Conservation (phyloP, 1,140 invertebrate species). For the Trigoniulus corallinus region DNA sequence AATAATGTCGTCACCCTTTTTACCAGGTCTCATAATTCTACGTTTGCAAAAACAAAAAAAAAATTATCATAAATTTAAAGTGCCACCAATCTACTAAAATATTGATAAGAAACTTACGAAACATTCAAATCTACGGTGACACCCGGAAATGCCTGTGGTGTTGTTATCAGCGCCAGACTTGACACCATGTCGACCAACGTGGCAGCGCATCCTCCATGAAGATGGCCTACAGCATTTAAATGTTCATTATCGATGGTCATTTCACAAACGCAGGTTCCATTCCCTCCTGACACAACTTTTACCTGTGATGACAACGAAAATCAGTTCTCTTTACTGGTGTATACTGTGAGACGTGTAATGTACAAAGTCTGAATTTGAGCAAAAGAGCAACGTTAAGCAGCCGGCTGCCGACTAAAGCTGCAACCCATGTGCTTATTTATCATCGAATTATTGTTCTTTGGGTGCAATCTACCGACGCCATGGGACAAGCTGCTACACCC, state of each 20-base stretch:
- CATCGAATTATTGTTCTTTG: too few species aligned
- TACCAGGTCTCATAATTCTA: conserved; percentile 45
- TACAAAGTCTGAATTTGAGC: too few species aligned
- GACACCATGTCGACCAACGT: conserved; percentile 68
- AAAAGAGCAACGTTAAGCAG: too few species aligned
- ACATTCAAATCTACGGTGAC: conserved; percentile 57
- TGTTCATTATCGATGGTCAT: conserved; percentile 58
- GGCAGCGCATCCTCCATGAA: conserved; percentile 71
- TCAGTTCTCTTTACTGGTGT: too few species aligned
- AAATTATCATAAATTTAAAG: conserved; percentile 2
- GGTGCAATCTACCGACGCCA: too few species aligned
- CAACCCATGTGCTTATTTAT: too few species aligned
- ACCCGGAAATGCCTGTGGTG: conserved; percentile 32
- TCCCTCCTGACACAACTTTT: conserved; percentile 42
- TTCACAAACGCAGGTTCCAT: conserved; percentile 51
- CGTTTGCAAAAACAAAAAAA: conserved; percentile 36
- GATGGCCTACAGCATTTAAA: conserved; percentile 48
- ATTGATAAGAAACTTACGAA: conserved; percentile 31
- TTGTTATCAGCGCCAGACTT: conserved; percentile 54
- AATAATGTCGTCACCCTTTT: conserved; percentile 54
- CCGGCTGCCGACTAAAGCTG: too few species aligned
- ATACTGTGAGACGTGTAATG: too few species aligned
- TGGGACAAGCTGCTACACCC: too few species aligned
- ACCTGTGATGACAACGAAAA: too few species aligned
- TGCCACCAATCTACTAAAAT: conserved; percentile 4